Percentiles rank a stretch among this genome's conserved stretches.
phyloP scores from a whole-genome alignment of 2,113 vertebrate genomes.

The Scomber japonicus region DNA sequence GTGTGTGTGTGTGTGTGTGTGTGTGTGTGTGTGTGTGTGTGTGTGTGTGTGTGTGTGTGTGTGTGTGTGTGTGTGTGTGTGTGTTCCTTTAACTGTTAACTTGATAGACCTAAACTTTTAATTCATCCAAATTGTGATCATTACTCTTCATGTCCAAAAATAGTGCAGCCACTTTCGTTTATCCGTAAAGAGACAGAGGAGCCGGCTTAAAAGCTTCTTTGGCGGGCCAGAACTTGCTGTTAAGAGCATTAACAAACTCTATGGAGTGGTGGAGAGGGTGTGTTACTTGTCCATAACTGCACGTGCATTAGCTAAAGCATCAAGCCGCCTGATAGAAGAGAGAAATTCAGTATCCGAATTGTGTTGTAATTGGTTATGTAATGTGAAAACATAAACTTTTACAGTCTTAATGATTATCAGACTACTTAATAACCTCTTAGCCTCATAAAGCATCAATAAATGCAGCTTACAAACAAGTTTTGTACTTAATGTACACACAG shows the following conservation, averaged over 20 bases:
- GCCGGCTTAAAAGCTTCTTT: conserved; percentile 70
- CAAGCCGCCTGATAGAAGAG: conserved; percentile 24
- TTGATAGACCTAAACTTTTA: conserved; percentile 28
- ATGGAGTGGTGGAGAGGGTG: conserved; percentile 36
- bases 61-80: not conserved
- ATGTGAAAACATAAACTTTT: conserved; percentile 30
- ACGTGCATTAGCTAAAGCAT: conserved; percentile 62
- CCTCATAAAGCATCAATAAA: conserved; percentile 42
- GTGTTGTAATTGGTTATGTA: conserved; percentile 20
- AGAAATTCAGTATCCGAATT: conserved; percentile 13
- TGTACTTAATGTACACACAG: not conserved
- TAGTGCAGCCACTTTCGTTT: conserved; percentile 52
- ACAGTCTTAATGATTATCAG: conserved; percentile 48
- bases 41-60: not conserved
- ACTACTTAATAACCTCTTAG: conserved; percentile 44
- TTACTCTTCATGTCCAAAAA: conserved; percentile 56
- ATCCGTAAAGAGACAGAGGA: conserved; percentile 39
- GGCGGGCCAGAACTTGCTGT: conserved; percentile 33
- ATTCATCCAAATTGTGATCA: conserved; percentile 28
- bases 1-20: too few species aligned
- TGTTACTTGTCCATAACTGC: conserved; percentile 39
- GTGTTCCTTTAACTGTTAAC: conserved; percentile 29
- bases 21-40: not conserved
- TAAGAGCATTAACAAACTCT: conserved; percentile 57
- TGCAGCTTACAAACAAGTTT: conserved; percentile 26